These are phyloP conservation scores for Beaufortia kweichowensis DNA, from an alignment of 2,113 vertebrate species.

Conservation along the genomic window DNA sequence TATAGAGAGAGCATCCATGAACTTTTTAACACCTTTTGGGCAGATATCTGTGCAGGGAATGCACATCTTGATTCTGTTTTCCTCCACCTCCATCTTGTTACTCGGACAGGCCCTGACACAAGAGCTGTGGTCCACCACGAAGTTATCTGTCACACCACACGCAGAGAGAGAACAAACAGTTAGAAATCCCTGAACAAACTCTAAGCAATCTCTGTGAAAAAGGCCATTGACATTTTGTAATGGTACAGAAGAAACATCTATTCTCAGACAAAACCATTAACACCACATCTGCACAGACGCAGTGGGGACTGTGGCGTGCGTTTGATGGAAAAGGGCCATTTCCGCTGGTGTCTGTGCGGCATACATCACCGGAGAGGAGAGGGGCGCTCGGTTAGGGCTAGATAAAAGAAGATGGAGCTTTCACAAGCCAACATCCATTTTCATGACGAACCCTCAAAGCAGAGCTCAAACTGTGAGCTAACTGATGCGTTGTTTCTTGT, in stretches of 20 bases:
- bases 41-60: slow-evolving; percentile 98
- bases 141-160: slow-evolving; percentile 82
- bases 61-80: slow-evolving; percentile 96
- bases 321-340: slow-evolving; percentile 30
- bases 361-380: slow-evolving; percentile 29
- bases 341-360: slow-evolving; percentile 7
- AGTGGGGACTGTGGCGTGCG: slow-evolving; percentile 13
- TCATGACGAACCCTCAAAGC: not conserved
- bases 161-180: slow-evolving; percentile 15
- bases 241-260: slow-evolving; percentile 30
- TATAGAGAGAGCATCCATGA: slow-evolving; percentile 1
- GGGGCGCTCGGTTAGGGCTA: not conserved
- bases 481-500: not conserved
- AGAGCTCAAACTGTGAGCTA: not conserved
- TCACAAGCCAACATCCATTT: not conserved
- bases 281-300: not conserved
- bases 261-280: slow-evolving; percentile 38
- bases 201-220: slow-evolving; percentile 9
- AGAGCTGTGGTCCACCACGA: slow-evolving; percentile 97
- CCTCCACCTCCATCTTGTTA: slow-evolving; percentile 98
- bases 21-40: slow-evolving; percentile 99
- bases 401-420: slow-evolving; percentile 16
- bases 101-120: slow-evolving; percentile 95
- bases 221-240: slow-evolving; percentile 40
- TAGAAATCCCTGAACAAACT: slow-evolving; percentile 15